phyloP scores from a whole-genome alignment of 2,888 invertebrate species.

The Dichetophora obliterata region DNA sequence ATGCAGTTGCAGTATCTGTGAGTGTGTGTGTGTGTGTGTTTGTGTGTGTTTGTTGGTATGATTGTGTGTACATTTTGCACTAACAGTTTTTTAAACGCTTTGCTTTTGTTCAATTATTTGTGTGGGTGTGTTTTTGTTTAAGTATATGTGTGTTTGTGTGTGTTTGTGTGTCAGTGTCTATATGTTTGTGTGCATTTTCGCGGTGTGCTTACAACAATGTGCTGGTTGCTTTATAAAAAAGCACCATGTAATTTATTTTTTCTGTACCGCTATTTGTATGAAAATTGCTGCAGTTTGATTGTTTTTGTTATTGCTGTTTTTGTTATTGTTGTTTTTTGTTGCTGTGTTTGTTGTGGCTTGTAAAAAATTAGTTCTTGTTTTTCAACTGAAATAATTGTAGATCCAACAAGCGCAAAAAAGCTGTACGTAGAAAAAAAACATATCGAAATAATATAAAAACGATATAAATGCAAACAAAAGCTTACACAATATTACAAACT shows the following conservation, averaged over 20 bases:
- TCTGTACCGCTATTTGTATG: slow-evolving; percentile 5
- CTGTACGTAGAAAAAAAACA: too few relatives aligned
- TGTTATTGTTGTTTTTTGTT: too few relatives aligned
- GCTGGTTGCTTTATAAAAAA: neutral
- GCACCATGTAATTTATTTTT: neutral
- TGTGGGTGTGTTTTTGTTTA: neutral
- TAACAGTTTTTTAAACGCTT: slow-evolving; percentile 12
- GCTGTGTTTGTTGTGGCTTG: slow-evolving; percentile 26
- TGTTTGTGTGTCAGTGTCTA: neutral
- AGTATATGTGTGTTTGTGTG: neutral
- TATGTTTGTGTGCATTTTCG: slow-evolving; percentile 2
- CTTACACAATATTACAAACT: neutral
- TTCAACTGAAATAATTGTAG: slow-evolving; percentile 17
- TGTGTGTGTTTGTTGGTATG: neutral
- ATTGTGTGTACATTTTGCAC: neutral
- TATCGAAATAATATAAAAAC: neutral
- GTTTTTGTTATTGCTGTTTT: slow-evolving; percentile 2
- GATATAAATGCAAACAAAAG: neutral
- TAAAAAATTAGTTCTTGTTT: slow-evolving; percentile 39
- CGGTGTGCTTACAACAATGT: slow-evolving; percentile 15
- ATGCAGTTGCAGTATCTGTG: neutral
- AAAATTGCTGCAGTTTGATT: slow-evolving; percentile 20
- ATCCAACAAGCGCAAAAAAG: slow-evolving; percentile 12
- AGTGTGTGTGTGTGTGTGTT: slow-evolving; percentile 6
- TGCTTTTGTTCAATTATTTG: neutral